Percentiles rank a stretch among this genome's conserved stretches.
Evolutionary conservation across 2,113 vertebrate genomes (phyloP).

Genomic region (Prunella himalayana): DNA sequence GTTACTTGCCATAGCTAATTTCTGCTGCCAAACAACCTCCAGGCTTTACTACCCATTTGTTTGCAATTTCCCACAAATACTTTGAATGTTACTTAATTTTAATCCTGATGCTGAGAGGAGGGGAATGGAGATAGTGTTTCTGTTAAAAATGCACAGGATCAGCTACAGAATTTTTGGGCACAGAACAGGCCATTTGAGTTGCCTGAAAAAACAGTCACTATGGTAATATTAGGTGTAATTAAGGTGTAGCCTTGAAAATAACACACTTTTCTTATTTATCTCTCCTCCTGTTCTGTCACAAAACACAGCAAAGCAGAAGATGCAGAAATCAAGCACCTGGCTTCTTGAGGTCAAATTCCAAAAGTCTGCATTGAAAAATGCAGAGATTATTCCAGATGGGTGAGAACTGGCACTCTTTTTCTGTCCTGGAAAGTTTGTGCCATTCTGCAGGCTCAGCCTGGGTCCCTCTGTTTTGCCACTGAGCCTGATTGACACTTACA

Average conservation of each 20-base stretch:
- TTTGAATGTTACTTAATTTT: neutral
- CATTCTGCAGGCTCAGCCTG: slow-evolving; percentile 52
- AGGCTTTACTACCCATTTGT: neutral
- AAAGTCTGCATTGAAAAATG: neutral
- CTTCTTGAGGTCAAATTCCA: neutral
- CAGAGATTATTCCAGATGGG: neutral
- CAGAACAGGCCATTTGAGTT: neutral
- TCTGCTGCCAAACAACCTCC: neutral
- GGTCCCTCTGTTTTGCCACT: slow-evolving; percentile 38
- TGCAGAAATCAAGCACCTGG: neutral
- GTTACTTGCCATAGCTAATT: neutral
- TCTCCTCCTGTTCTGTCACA: neutral
- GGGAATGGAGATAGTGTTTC: neutral
- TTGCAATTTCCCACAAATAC: slow-evolving; percentile 9
- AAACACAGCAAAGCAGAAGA: neutral
- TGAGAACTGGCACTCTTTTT: slow-evolving; percentile 4
- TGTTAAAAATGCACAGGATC: neutral
- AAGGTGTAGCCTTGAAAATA: neutral
- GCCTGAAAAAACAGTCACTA: neutral
- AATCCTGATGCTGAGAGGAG: neutral
- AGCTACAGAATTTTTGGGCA: neutral
- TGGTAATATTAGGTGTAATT: neutral
- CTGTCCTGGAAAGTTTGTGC: slow-evolving; percentile 5
- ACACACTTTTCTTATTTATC: neutral
- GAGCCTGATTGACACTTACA: slow-evolving; percentile 64